Conservation (phyloP, 2,888 invertebrate species). For the Frankliniella intonsa region DNA sequence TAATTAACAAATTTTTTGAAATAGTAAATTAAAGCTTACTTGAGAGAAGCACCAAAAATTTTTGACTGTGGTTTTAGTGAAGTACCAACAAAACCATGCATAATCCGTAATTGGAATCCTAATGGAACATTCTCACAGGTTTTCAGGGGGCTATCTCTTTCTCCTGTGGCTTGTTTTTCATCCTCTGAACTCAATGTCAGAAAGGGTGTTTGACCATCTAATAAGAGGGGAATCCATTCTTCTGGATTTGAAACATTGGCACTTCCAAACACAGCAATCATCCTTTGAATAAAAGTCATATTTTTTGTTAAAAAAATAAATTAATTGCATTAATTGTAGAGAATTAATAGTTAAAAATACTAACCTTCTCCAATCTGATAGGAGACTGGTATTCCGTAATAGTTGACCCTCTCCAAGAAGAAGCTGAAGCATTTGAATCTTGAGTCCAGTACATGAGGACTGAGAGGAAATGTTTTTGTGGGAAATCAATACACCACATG, state of each 20-base stretch:
- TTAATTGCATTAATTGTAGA: slow-evolving; percentile 30
- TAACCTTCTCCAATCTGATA: background rate
- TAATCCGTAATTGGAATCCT: background rate
- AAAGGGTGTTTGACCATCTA: slow-evolving; percentile 44
- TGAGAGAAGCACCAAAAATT: slow-evolving; percentile 45
- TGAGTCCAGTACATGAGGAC: background rate
- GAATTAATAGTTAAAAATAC: background rate
- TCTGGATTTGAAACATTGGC: slow-evolving; percentile 45
- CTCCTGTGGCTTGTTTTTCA: background rate
- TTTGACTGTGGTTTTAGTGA: slow-evolving; percentile 49
- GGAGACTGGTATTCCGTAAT: background rate
- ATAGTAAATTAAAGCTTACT: slow-evolving; percentile 22
- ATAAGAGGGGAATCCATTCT: slow-evolving; percentile 52
- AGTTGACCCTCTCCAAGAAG: slow-evolving; percentile 38
- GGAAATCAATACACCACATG: slow-evolving; percentile 40
- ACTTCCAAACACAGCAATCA: slow-evolving; percentile 52
- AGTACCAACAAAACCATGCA: slow-evolving; percentile 43
- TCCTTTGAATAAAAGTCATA: slow-evolving; percentile 39
- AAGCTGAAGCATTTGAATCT: slow-evolving; percentile 39
- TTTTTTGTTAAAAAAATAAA: slow-evolving; percentile 41
- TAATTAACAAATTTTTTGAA: background rate
- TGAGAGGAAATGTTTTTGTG: background rate
- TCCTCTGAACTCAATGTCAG: slow-evolving; percentile 30
- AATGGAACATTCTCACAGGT: slow-evolving; percentile 1
- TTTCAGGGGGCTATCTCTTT: background rate